Percentiles rank a stretch among this genome's conserved stretches.
Evolutionary conservation across 1,140 invertebrate species (phyloP).

Genomic region (Zaprionus taronus): DNA sequence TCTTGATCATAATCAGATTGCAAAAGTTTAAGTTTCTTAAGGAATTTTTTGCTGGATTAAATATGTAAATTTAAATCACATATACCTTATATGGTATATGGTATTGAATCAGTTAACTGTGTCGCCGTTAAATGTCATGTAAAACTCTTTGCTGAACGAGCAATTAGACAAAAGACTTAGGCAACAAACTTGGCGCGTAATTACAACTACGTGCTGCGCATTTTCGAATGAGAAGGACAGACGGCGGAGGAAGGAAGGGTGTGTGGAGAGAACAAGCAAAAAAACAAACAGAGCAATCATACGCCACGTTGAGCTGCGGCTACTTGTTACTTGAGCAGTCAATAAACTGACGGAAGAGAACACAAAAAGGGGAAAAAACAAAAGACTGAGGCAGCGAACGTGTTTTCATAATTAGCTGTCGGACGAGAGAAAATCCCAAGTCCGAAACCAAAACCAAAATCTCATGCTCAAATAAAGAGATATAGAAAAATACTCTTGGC

Average conservation of each 20-base stretch:
- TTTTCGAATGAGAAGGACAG: slow-evolving; percentile 18
- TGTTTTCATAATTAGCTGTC: slow-evolving; percentile 65
- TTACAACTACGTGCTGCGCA: slow-evolving; percentile 68
- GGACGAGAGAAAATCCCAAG: slow-evolving; percentile 45
- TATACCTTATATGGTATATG: background rate
- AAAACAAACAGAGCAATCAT: slow-evolving; percentile 43
- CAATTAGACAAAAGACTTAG: slow-evolving; percentile 65
- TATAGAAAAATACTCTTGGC: slow-evolving; percentile 14
- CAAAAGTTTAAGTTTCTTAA: background rate
- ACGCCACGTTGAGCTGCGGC: slow-evolving; percentile 38
- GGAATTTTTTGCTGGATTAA: background rate
- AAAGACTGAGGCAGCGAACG: slow-evolving; percentile 45
- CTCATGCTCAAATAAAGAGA: background rate
- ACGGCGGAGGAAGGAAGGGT: background rate
- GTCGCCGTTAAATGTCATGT: slow-evolving; percentile 6
- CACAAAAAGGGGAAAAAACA: slow-evolving; percentile 31
- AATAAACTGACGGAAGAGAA: slow-evolving; percentile 62
- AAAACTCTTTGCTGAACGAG: background rate
- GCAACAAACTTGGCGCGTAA: slow-evolving; percentile 67
- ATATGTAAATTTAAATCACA: slow-evolving; percentile 2
- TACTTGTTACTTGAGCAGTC: slow-evolving; percentile 56
- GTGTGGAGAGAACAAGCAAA: slow-evolving; percentile 1
- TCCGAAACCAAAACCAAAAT: slow-evolving; percentile 13
- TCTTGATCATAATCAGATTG: background rate
- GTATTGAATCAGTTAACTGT: slow-evolving; percentile 5